Evolutionary conservation across 2,888 invertebrate species (phyloP), one percentile per base, ranked within the genome.

Genomic region (Molanna angustata): DNA sequence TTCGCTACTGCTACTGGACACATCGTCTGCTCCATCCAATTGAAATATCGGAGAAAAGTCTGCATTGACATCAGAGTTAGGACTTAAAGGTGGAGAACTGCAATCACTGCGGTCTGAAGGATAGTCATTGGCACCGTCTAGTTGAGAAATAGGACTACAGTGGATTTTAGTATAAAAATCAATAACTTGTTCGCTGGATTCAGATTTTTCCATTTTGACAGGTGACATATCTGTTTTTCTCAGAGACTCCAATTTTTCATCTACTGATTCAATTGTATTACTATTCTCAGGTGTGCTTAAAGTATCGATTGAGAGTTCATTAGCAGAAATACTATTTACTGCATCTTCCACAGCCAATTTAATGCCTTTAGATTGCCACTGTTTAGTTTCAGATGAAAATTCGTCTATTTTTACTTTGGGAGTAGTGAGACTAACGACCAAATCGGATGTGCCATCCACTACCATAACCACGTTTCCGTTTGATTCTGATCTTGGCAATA

Each of bases 101-200:
- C 74, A 75, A 33, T 71, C 75, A 58, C 73, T 75, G 61, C 74
- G 76, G 7, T 74, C 79, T 42, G 83, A 80, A 16, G 84, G 78
- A 58, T 84, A 79, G 63, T 87, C 87, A 33, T 82, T 82, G 1
- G 85, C 78, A 2, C 86, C 86, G 65, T 85, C 86, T 56, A 85
- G 69, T 68, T 86, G 86, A 39, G 85, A 83, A 59, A 86, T 82
- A 49, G 77, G 77, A 60, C 77, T 78, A 61, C 77, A 77, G 49
- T 76, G 76, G 60, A 77, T 76, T 63, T 77, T 78, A 0, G 77
- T 77, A 45, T 78, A 78, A 60, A 78, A 78, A 61, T 78, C 77
- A 52, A 78, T 78, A 2, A 77, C 76, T 55, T 76, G 76, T 40
- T 74, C 67, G 50, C 73, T 76, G 53, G 74, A 74, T 11, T 71